phyloP scores from a whole-genome alignment of 2,113 vertebrate genomes.

The Grammomys dolichurus region DNA sequence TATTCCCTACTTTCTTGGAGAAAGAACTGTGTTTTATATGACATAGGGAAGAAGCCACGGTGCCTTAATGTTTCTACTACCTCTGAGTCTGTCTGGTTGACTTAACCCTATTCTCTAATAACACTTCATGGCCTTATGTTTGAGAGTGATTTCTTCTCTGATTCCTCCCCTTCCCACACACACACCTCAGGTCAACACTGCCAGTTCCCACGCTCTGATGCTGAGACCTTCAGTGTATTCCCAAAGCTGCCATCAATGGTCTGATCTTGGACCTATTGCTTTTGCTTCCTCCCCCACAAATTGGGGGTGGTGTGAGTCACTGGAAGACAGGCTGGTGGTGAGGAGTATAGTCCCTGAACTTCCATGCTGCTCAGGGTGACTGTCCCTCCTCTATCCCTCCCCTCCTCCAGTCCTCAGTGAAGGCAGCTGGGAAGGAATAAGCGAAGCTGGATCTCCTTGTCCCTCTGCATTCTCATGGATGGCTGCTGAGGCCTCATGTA shows the following conservation, averaged over 20 bases:
- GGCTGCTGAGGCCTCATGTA: neutral
- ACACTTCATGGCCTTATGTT: neutral
- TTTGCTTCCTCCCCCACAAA: neutral
- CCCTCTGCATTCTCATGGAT: neutral
- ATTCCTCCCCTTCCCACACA: no score
- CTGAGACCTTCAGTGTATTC: neutral
- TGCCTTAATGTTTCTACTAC: neutral
- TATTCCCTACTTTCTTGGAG: no score
- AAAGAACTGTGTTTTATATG: neutral
- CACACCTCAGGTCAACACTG: neutral
- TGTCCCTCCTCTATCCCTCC: rapidly evolving
- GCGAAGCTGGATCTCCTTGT: neutral
- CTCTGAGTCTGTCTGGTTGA: neutral
- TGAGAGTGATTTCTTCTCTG: neutral
- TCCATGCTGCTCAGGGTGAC: neutral
- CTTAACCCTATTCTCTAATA: neutral
- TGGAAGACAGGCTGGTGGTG: neutral
- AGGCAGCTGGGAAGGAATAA: neutral
- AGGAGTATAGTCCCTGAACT: neutral
- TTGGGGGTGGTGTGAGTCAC: neutral
- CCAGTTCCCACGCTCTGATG: neutral
- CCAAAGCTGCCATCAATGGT: neutral
- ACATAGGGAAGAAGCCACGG: neutral
- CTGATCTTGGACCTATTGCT: neutral
- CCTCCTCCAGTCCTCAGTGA: neutral